Evolutionary conservation across 2,797 vertebrate species (phyloP).

Genomic region (Arremon brunneinucha): DNA sequence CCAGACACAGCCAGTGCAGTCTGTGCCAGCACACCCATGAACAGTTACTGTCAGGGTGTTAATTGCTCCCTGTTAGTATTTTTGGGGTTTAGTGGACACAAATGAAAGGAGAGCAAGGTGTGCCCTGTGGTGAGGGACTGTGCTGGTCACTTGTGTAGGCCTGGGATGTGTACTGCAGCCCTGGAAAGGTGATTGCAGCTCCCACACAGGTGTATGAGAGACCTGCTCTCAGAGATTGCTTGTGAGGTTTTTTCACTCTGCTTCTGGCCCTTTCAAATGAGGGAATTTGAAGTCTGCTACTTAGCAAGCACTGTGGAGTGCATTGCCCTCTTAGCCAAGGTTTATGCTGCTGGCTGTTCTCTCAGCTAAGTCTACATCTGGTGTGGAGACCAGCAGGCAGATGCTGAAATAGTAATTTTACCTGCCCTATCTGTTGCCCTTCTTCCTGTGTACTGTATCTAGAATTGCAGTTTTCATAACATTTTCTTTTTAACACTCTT

Average conservation of each 20-base stretch:
- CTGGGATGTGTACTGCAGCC: rapidly evolving
- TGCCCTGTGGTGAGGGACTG: not conserved
- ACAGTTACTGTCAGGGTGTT: not conserved
- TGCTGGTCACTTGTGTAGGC: not conserved
- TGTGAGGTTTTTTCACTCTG: not conserved
- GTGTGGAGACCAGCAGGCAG: not conserved
- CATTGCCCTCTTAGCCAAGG: not conserved
- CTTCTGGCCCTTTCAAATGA: not conserved
- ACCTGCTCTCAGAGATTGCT: not conserved
- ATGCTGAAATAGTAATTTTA: not conserved
- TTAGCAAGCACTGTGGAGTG: not conserved
- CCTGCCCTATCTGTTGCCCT: not conserved
- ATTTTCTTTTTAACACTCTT: not conserved
- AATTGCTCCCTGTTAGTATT: not conserved
- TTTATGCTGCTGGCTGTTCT: not conserved
- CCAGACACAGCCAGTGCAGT: not conserved
- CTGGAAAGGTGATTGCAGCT: not conserved
- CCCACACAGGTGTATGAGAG: not conserved
- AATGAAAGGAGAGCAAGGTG: not conserved
- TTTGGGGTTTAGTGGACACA: not conserved
- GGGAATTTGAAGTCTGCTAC: not conserved
- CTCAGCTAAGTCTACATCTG: not conserved
- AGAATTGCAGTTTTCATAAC: not conserved
- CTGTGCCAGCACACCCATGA: not conserved
- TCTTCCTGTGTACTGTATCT: not conserved